Conservation (phyloP, 2,888 invertebrate genomes). For the Pachycephus smyrnensis region DNA sequence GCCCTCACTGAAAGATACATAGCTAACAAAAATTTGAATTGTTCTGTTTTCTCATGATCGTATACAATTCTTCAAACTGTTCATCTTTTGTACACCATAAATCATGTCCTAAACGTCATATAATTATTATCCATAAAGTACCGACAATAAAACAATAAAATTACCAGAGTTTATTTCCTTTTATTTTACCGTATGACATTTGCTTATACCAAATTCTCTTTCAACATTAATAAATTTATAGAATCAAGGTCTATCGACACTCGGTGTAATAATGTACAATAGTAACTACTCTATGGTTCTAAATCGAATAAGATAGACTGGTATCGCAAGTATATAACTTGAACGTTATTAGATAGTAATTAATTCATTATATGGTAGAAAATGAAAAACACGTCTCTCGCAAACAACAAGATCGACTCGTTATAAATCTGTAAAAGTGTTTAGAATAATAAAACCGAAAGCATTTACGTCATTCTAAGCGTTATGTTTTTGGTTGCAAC, state of each 20-base stretch:
- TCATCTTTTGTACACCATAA: too few species aligned
- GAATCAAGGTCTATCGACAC: neutral
- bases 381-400: neutral
- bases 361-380: neutral
- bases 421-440: neutral
- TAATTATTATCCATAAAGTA: too few species aligned
- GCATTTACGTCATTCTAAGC: neutral
- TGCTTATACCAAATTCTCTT: conserved; percentile 10
- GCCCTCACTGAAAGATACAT: too few species aligned
- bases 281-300: neutral
- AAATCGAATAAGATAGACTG: too few species aligned
- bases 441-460: neutral
- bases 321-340: too few species aligned
- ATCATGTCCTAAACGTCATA: too few species aligned
- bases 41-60: too few species aligned
- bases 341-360: neutral
- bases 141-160: conserved; percentile 16
- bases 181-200: conserved; percentile 25
- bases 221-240: neutral
- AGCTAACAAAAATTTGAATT: too few species aligned
- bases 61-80: too few species aligned
- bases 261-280: neutral
- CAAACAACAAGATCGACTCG: neutral
- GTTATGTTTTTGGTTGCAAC: neutral
- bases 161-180: conserved; percentile 24